phyloP scores from a whole-genome alignment of 2,888 invertebrate genomes.

The Dryocosmus kuriphilus region DNA sequence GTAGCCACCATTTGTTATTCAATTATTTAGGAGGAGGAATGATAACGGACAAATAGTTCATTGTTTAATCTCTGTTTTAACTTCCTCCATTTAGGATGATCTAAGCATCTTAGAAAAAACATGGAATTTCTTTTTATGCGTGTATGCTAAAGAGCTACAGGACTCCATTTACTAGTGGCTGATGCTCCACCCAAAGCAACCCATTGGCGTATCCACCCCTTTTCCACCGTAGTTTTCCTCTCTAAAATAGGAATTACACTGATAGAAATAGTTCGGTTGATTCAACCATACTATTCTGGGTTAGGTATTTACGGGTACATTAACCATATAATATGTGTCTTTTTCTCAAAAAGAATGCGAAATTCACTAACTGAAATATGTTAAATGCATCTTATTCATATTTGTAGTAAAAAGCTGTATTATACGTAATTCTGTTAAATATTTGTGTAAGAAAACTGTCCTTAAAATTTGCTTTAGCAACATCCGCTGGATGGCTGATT shows the following conservation, averaged over 20 bases:
- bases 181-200: constrained; percentile 5
- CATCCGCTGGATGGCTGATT: too few relatives aligned
- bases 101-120: neutral
- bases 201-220: constrained; percentile 18
- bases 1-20: neutral
- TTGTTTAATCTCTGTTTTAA: neutral
- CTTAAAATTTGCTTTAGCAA: too few relatives aligned
- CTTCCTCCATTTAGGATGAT: neutral
- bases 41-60: neutral
- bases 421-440: too few relatives aligned
- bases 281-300: too few relatives aligned
- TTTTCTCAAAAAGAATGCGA: too few relatives aligned
- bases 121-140: constrained; percentile 41
- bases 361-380: too few relatives aligned
- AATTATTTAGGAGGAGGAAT: neutral
- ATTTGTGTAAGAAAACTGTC: too few relatives aligned
- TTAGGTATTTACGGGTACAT: too few relatives aligned
- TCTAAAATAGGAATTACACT: neutral
- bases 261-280: too few relatives aligned
- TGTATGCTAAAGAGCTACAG: neutral
- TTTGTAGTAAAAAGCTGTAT: too few relatives aligned
- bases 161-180: constrained; percentile 26
- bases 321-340: too few relatives aligned
- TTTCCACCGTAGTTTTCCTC: neutral
- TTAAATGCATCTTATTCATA: too few relatives aligned